These are phyloP conservation scores for Scarus forsteni DNA, from an alignment of 2,797 vertebrate genomes.

Conservation along the genomic window DNA sequence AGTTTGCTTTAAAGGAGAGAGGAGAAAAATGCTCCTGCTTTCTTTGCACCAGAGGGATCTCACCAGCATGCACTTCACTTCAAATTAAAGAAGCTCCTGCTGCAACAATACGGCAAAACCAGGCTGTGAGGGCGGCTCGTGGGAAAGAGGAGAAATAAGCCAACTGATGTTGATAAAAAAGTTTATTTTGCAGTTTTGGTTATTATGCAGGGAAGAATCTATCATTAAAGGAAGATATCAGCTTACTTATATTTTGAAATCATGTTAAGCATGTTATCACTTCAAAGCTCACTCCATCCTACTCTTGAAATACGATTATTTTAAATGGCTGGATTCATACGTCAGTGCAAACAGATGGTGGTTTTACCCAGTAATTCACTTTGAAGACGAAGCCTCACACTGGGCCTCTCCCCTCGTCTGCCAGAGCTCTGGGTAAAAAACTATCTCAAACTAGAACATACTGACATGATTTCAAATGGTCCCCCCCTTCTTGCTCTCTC, in stretches of 20 bases:
- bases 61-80: conserved; percentile 23
- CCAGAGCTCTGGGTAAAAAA: conserved; percentile 58
- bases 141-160: conserved; percentile 16
- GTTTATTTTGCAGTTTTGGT: conserved; percentile 1
- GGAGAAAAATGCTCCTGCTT: conserved; percentile 1
- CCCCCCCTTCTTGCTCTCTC: conserved; percentile 32
- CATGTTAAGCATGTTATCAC: conserved; percentile 43
- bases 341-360: conserved; percentile 61
- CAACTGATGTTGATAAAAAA: not conserved
- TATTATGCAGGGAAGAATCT: conserved; percentile 24
- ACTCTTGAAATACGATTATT: conserved; percentile 44
- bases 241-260: conserved; percentile 34
- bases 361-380: conserved; percentile 69
- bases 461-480: conserved; percentile 69
- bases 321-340: conserved; percentile 37
- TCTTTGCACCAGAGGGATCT: conserved; percentile 28
- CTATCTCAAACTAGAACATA: conserved; percentile 57
- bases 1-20: conserved; percentile 29
- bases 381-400: conserved; percentile 59
- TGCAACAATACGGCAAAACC: conserved; percentile 16
- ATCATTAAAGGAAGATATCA: conserved; percentile 20
- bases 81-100: conserved; percentile 36
- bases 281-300: conserved; percentile 48
- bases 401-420: conserved; percentile 27
- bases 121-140: not conserved